A percentile compares a stretch with the other conserved stretches of the same genome.
phyloP scores from a whole-genome alignment of 2,113 vertebrate species.

The Butorides virescens region DNA sequence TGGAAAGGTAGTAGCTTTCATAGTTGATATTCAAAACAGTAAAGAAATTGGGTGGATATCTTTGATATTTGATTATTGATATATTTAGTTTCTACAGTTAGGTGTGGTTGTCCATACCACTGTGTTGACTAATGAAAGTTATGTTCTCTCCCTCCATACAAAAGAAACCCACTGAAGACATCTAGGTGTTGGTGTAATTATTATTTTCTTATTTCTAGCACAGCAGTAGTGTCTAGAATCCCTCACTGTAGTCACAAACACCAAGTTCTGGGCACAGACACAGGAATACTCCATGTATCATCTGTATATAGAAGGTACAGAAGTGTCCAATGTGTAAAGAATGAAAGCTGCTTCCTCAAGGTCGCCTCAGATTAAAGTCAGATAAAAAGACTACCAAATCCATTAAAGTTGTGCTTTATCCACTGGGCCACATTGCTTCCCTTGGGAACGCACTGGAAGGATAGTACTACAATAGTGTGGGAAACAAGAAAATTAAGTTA shows the following conservation, averaged over 20 bases:
- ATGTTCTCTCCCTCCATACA: neutral
- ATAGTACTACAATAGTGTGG: neutral
- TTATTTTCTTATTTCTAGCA: neutral
- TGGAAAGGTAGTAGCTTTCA: neutral
- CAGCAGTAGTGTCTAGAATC: neutral
- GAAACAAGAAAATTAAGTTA: neutral
- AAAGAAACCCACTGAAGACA: neutral
- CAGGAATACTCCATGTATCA: neutral
- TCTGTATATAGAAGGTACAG: neutral
- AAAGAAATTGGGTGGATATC: neutral
- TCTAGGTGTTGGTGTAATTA: neutral
- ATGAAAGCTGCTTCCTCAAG: neutral
- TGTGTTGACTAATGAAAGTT: neutral
- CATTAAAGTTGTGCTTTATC: neutral
- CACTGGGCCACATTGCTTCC: accelerated
- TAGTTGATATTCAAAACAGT: neutral
- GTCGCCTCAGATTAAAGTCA: neutral
- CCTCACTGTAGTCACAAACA: accelerated
- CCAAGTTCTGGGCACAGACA: neutral
- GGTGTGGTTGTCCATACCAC: neutral
- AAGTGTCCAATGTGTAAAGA: neutral
- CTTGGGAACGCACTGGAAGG: neutral
- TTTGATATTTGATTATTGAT: neutral
- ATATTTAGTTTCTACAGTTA: neutral
- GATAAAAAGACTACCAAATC: neutral